Base-by-base conservation (phyloP, 2,113 vertebrate species). In the Procavia capensis region DNA sequence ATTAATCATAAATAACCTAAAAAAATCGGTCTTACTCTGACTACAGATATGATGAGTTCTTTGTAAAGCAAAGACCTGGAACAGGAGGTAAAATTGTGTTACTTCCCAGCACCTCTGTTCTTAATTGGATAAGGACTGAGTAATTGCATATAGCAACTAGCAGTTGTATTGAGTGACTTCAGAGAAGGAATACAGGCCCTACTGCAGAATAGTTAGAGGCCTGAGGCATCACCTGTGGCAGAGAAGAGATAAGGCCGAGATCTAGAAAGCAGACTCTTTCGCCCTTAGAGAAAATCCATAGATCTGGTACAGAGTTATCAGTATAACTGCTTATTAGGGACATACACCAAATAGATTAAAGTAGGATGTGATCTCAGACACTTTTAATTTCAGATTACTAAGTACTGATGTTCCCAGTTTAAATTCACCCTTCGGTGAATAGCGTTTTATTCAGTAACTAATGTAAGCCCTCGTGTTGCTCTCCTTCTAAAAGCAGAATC, bases 361-460 rank as follows among this genome's bases (percentile, higher is more conserved):
- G 45, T 75, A 43, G 27, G 47, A 39, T 90, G 16, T 84, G 57
- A 63, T 89, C 75, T 90, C 43, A 50, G 39, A 66, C 43, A 47
- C 39, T 47, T 41, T 75, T 90, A 63, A 31, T 79, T 31, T 86
- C 68, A 50, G 34, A 31, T 90, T 94, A 93, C 90, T 34, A 57
- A 66, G 29, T 79, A 50, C 16, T 66, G 9, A 47, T 86, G 20
- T 87, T 90, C 17, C 43, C n/a, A 34, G 29, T 84, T 92, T 64
- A 95, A 76, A 59, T 91, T 93, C 57, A 83, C 59, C 81, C 74
- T 80, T 84, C n/a, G 43, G 41, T 47, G 78, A 43, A 59, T 83
- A 85, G n/a, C 80, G 81, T 93, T 76, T 66, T 78, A 29, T 36
- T 41, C 45, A n/a, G 7, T 54, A 16, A 85, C 68, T 79, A 0